These are phyloP conservation scores for Acinonyx jubatus DNA, from an alignment of 2,113 vertebrate genomes.

Conservation along the genomic window DNA sequence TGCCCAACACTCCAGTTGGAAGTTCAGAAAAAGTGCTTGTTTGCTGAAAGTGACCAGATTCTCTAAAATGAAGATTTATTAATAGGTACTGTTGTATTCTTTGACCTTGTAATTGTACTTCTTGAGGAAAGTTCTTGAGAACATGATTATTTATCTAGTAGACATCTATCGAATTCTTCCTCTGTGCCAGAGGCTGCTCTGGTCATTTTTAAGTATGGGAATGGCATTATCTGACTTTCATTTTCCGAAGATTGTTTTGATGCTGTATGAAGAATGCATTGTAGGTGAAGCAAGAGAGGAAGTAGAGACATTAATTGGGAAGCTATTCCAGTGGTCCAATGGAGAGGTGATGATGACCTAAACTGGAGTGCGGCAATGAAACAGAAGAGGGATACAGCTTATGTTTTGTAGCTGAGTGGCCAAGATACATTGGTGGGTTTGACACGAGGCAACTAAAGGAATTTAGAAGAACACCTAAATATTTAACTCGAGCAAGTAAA, in stretches of 20 bases:
- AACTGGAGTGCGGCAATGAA: no score
- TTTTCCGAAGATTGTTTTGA: background rate
- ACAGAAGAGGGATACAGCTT: background rate
- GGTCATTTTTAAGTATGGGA: background rate
- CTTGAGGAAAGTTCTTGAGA: background rate
- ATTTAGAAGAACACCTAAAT: background rate
- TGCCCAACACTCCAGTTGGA: background rate
- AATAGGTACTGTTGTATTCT: background rate
- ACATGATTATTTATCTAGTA: background rate
- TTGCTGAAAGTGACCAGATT: background rate
- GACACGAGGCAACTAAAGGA: background rate
- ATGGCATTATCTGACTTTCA: background rate
- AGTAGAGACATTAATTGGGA: background rate
- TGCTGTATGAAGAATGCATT: background rate
- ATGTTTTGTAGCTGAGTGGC: background rate
- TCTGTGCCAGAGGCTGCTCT: background rate
- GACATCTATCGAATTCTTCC: background rate
- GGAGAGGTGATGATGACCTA: background rate
- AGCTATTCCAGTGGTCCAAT: background rate
- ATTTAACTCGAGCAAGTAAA: background rate
- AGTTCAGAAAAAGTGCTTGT: background rate
- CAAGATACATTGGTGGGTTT: background rate
- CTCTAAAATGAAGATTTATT: background rate
- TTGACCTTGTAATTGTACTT: background rate
- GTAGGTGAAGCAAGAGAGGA: background rate